Base-by-base conservation (phyloP, 1,140 invertebrate species). In the Coelopa frigida region DNA sequence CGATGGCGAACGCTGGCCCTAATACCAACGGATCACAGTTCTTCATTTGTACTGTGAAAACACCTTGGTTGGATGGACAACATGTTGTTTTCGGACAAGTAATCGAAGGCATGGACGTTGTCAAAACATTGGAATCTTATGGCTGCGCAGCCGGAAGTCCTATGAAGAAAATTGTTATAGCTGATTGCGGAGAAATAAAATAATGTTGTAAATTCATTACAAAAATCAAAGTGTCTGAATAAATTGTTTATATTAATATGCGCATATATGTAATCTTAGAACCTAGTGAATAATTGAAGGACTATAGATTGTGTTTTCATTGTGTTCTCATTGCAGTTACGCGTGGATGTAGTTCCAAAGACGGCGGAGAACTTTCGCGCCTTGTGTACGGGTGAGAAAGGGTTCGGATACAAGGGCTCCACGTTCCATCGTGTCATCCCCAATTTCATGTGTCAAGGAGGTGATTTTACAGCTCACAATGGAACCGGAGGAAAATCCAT, bases 51-150 rank as follows among this genome's bases (percentile, higher is more conserved):
- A 94, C 89, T 45, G 85, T 84, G 22, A 93, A 93, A 70, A 97
- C 94, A 7, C 75, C 79, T 5, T 97, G 94, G 92, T 73, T 95
- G 53, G 91, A 96, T 72, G 85, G 87, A 55, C 87, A 87, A 70
- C 94, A 97, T 60, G 94, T 97, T 21, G 94, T 98, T 5, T 98
- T 98, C 66, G 94, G 94, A 21, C 74, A 80, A 52, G 91, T 98
- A 32, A 78, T 89, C 18, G 91, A 95, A 63, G 94, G 94, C 46
- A 85, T 94, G 85, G 91, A 97, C 69, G 80, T 97, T 54, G 89
- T 97, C 10, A 91, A 84, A 74, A 84, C 85, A 72, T 80, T 90
- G 52, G 87, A 92, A 73, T 71, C 75, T 10, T 70, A 80, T 53
- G 91, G 91, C 45, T 82, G 82, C 41, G 79, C 89, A 56, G 84